phyloP scores from a whole-genome alignment of 2,888 invertebrate species.

The Labia minor region DNA sequence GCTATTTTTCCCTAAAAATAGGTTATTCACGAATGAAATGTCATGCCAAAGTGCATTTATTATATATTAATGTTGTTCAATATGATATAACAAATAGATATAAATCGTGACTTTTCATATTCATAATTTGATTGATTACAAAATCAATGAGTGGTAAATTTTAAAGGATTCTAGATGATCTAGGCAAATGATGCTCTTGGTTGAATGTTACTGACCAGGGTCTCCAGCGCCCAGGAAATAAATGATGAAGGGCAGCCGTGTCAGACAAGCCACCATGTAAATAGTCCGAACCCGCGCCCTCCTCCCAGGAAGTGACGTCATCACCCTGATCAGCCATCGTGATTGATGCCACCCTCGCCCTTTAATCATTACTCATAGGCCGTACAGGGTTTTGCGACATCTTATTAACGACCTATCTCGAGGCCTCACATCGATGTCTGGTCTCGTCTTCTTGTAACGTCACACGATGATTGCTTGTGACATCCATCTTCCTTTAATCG shows the following conservation, averaged over 20 bases:
- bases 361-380: slow-evolving; percentile 1
- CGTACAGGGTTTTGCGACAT: neutral
- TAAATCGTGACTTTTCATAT: no score
- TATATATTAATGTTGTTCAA: no score
- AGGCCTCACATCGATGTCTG: neutral
- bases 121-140: neutral
- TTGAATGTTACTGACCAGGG: neutral
- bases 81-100: no score
- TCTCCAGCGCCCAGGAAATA: neutral
- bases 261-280: neutral
- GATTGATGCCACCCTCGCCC: slow-evolving; percentile 5
- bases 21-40: no score
- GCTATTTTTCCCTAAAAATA: no score
- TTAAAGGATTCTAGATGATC: neutral
- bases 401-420: slow-evolving; percentile 13
- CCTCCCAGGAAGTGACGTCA: neutral
- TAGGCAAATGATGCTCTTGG: neutral
- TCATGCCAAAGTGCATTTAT: no score
- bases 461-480: neutral
- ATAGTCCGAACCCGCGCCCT: neutral
- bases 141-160: slow-evolving; percentile 1
- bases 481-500: neutral
- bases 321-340: neutral
- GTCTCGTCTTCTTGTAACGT: neutral
- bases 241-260: slow-evolving; percentile 5